phyloP scores from a whole-genome alignment of 92 coral and sea anemone species.

The Parazoanthus swiftii region DNA sequence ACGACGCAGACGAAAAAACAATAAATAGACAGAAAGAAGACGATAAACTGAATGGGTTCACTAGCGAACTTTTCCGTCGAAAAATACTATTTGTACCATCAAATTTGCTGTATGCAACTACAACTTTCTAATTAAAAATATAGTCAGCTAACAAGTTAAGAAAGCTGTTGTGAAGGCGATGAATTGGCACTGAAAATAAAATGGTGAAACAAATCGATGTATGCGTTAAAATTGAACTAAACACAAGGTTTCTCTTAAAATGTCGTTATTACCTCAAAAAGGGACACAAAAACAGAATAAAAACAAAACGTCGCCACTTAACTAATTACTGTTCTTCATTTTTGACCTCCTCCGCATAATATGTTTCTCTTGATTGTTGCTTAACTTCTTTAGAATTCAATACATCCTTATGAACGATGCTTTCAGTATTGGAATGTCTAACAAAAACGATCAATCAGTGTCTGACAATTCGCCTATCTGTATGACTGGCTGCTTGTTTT shows the following conservation, averaged over 20 bases:
- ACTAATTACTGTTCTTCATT: not conserved
- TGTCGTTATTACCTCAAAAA: not conserved
- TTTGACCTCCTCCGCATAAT: not conserved
- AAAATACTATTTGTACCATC: no score
- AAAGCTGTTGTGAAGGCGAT: not conserved
- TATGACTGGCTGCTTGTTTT: not conserved
- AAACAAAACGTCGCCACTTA: not conserved
- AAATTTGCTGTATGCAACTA: no score
- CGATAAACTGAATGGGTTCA: no score
- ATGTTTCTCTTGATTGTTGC: not conserved
- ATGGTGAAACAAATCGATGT: not conserved
- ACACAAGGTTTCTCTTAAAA: constrained; percentile 1
- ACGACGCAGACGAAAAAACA: no score
- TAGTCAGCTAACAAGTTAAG: not conserved
- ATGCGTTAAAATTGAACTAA: constrained; percentile 3
- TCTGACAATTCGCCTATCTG: not conserved
- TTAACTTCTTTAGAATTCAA: not conserved
- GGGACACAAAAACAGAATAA: not conserved
- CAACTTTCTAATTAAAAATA: not conserved
- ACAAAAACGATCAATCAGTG: not conserved
- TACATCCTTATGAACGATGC: not conserved
- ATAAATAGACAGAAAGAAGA: no score
- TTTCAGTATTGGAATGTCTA: not conserved
- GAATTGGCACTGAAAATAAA: not conserved
- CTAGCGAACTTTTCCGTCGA: no score